Evolutionary conservation across 2,888 invertebrate genomes (phyloP), one percentile per base, ranked within the genome.

Genomic region (Chymomyza fuscimana): DNA sequence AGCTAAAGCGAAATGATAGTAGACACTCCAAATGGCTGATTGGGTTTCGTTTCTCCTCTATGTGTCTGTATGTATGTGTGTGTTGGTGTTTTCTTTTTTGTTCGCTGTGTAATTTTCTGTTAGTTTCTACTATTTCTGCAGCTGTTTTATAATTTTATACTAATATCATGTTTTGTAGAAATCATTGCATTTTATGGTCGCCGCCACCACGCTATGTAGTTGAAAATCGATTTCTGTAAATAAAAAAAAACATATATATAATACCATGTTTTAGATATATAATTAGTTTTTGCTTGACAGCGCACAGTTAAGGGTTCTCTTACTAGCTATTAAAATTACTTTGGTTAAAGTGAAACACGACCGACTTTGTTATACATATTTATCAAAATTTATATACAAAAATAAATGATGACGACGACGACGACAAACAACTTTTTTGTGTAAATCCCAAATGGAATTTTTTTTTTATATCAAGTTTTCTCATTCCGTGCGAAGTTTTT

Each of bases 131-230:
- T 51, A 54, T 54, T 54, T 16, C 54, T 54, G 19, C 22, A 54
- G 54, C 22, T 58, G 59, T 65, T 67, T 54, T 75, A 72, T 62
- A 72, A 76, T 76, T 72, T 64, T 36, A 77, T 76, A 72, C 72
- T 75, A 67, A 74, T 65, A 67, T 59, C 63, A 16, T 54, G 54
- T 59, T 32, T 54, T 15, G 73, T 72, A 1, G 4, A 58, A 29
- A 15, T 58, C 22, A 15, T 58, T 12, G 12, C 22, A 25, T 22
- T 58, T 58, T 12, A 58, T 58, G 7, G 58, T 58, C 5, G 54
- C 54, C 16, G 1, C 9, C 54, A n/a, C 2, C 4, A 10, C 10
- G 10, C 5, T 16, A 5, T 54, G 54, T 54, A 19, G 54, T 50
- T 40, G 50, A 51, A 46, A 72, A 60, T 65, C 67, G 63, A 72